Conservation (phyloP, 1,140 invertebrate genomes). For the Bicyclus anynana region DNA sequence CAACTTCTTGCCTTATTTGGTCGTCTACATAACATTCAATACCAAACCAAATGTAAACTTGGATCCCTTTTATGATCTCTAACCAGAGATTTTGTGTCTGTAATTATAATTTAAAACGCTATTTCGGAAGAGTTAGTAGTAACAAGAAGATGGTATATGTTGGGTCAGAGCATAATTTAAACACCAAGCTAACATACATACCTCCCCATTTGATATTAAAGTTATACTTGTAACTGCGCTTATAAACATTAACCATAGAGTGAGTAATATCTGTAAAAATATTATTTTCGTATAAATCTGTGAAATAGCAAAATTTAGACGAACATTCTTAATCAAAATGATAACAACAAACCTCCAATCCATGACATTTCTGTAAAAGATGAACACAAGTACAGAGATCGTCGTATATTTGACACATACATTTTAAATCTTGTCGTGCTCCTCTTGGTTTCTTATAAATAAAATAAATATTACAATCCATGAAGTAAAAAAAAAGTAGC, state of each 20-base stretch:
- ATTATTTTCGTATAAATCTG: too few species aligned
- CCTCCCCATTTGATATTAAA: conserved; percentile 39
- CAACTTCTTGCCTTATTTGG: conserved; percentile 45
- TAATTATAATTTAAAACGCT: too few species aligned
- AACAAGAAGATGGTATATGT: too few species aligned
- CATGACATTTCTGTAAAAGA: conserved; percentile 46
- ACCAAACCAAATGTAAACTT: conserved; percentile 43
- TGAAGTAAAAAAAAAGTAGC: conserved; percentile 25
- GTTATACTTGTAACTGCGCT: conserved; percentile 45
- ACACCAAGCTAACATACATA: too few species aligned
- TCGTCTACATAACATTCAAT: conserved; percentile 41
- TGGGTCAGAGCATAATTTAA: too few species aligned
- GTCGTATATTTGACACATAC: conserved; percentile 49
- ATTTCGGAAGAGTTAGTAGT: too few species aligned
- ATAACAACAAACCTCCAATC: conserved; percentile 38
- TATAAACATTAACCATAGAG: conserved; percentile 56
- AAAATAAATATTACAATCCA: conserved; percentile 36
- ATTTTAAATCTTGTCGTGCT: conserved; percentile 32
- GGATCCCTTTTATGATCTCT: conserved; percentile 27
- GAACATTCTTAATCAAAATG: background rate
- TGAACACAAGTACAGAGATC: conserved; percentile 37
- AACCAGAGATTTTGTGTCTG: conserved; percentile 38
- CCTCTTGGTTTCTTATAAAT: conserved; percentile 21
- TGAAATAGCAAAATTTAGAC: too few species aligned
- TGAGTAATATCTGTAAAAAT: conserved; percentile 54